Evolutionary conservation across 2,113 vertebrate genomes (phyloP), one percentile per base, ranked within the genome.

Genomic region (Pan troglodytes): DNA sequence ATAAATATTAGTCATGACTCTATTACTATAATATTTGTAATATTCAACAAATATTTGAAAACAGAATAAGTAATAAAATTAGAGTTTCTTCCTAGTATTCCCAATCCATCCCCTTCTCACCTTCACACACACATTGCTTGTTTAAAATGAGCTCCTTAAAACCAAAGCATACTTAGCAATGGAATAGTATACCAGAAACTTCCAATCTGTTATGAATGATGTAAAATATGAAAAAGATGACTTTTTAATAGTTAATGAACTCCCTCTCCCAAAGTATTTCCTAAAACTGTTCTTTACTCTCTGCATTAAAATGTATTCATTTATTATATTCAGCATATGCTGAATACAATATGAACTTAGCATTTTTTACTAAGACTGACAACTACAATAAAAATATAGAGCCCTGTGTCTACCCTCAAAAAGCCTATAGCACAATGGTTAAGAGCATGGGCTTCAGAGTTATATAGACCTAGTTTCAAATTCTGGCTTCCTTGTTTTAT

Each of bases 271-370:
- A 92, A 10, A 2, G 32, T 38, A 50, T 90, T 94, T 94, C 48
- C 50, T 93, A 43, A 92, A 91, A 40, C 6, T 85, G 57, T 22
- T 90, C 40, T 55, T 93, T 2, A 76, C 7, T 94, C 80, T 43
- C 73, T 93, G 48, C 38, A 70, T 91, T 84, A 81, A 96, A 96
- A 84, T 94, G 35, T 52, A 92, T 84, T 95, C 93, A 72, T 91
- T 96, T 55, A 75, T 84, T 83, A 30, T 94, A 25, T 81, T 92
- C 57, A 72, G 20, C 16, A 72, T 20, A 10, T 85, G 45, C 7
- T 61, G 38, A 94, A 79, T 92, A 95, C 88, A 95, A 72, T 89
- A 76, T 38, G 16, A 17, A 8, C 50, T 88, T 79, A 72, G 4
- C 75, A 23, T 72, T 97, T 92, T 93, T 78, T 8, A 67, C 38